A percentile compares a stretch with the other conserved stretches of the same genome.
These are phyloP conservation scores for Aleadryas rufinucha DNA, from an alignment of 2,113 vertebrate species.

Conservation along the genomic window DNA sequence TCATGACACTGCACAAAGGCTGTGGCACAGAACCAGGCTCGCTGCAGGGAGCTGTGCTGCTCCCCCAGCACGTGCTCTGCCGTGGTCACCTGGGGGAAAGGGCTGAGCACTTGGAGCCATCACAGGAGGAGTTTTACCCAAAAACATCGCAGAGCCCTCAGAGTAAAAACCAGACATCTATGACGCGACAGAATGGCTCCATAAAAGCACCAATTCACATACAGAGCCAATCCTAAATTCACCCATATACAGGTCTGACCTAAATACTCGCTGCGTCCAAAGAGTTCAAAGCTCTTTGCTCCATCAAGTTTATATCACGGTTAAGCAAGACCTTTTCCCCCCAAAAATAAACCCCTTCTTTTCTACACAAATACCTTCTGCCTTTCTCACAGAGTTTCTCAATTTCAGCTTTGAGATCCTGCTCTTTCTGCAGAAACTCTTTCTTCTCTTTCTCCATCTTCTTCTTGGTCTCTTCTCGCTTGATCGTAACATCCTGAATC, in stretches of 20 bases:
- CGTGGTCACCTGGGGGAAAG: accelerated
- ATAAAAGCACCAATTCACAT: accelerated
- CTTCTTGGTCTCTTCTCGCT: slow-evolving; percentile 80
- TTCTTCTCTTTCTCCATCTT: slow-evolving; percentile 86
- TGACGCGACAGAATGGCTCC: accelerated
- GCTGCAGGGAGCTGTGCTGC: background rate
- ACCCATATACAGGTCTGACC: background rate
- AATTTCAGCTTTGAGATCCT: slow-evolving; percentile 81
- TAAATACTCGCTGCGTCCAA: accelerated
- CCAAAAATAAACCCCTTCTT: background rate
- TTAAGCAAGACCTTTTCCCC: too few relatives aligned
- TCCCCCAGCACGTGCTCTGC: background rate
- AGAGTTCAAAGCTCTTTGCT: background rate
- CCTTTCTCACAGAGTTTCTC: slow-evolving; percentile 79
- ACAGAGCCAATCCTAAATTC: background rate
- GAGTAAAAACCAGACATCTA: background rate
- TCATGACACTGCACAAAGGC: background rate
- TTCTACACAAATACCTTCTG: slow-evolving; percentile 62
- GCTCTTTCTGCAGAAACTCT: slow-evolving; percentile 80
- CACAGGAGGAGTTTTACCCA: background rate
- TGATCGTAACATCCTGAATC: slow-evolving; percentile 76
- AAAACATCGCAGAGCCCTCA: accelerated
- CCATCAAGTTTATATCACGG: accelerated
- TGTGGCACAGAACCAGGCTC: background rate
- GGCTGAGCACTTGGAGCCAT: background rate